These are phyloP conservation scores for Siniperca scherzeri DNA, from an alignment of 2,797 vertebrate genomes.

Conservation along the genomic window DNA sequence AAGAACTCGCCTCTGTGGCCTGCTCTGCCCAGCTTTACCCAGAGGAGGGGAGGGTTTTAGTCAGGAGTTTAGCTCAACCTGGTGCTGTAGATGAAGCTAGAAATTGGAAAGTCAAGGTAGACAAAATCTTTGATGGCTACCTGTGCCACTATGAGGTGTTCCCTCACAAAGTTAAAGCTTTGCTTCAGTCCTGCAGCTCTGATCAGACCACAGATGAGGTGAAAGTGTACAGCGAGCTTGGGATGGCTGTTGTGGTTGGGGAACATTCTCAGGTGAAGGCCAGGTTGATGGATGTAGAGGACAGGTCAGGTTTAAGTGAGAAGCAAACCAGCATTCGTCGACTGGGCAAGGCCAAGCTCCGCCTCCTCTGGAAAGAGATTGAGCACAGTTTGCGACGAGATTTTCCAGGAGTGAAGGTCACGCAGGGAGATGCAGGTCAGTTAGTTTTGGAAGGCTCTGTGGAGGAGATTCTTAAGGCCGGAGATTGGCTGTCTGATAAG, in stretches of 20 bases:
- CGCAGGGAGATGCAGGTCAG: slow-evolving; percentile 5
- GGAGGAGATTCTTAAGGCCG: slow-evolving; percentile 45
- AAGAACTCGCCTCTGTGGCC: slow-evolving; percentile 29
- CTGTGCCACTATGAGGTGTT: slow-evolving; percentile 60
- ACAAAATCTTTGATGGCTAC: slow-evolving; percentile 58
- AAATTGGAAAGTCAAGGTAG: slow-evolving; percentile 52
- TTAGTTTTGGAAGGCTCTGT: slow-evolving; percentile 51
- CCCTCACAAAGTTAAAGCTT: slow-evolving; percentile 48
- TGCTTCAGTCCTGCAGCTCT: slow-evolving; percentile 43
- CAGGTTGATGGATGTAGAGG: slow-evolving; percentile 8
- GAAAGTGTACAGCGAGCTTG: slow-evolving; percentile 57
- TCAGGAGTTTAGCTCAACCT: slow-evolving; percentile 12
- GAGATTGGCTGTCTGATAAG: no score
- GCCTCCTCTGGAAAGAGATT: slow-evolving; percentile 50
- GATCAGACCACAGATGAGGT: slow-evolving; percentile 38
- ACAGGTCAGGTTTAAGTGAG: not conserved
- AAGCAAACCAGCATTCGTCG: slow-evolving; percentile 25
- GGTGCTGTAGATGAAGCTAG: not conserved
- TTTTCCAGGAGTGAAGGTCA: slow-evolving; percentile 34
- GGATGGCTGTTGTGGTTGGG: slow-evolving; percentile 67
- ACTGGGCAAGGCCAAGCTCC: slow-evolving; percentile 50
- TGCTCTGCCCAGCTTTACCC: slow-evolving; percentile 56
- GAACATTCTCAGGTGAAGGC: slow-evolving; percentile 41
- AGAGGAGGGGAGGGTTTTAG: slow-evolving; percentile 48
- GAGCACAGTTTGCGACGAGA: slow-evolving; percentile 24